phyloP scores from a whole-genome alignment of 2,113 vertebrate species.

The Geococcyx californianus region DNA sequence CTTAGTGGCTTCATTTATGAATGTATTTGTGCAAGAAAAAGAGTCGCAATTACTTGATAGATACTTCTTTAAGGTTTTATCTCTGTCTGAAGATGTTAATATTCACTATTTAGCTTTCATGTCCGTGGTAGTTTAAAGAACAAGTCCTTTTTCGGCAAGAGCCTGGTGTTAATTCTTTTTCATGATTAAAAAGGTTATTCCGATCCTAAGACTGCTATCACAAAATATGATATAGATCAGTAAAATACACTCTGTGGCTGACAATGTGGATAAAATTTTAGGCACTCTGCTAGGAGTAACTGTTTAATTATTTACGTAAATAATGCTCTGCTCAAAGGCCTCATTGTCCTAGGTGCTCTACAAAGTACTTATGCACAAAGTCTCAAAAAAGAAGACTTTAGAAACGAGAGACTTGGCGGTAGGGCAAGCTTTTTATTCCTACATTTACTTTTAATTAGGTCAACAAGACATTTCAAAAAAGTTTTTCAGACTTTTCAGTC shows the following conservation, averaged over 20 bases:
- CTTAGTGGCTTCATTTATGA: not conserved
- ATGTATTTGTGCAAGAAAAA: not conserved
- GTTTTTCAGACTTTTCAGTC: not conserved
- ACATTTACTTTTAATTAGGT: not conserved
- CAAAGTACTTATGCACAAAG: not conserved
- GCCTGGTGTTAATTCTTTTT: slow-evolving; percentile 24
- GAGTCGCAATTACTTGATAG: slow-evolving; percentile 1
- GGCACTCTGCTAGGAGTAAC: not conserved
- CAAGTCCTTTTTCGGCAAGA: not conserved
- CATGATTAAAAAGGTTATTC: slow-evolving; percentile 41
- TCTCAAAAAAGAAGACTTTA: not conserved
- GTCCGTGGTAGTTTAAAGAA: not conserved
- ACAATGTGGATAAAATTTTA: not conserved
- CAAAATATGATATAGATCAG: slow-evolving; percentile 13
- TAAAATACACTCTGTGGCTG: not conserved
- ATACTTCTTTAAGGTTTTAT: slow-evolving; percentile 24
- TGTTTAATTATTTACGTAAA: not conserved
- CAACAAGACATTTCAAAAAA: not conserved
- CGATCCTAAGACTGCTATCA: slow-evolving; percentile 10
- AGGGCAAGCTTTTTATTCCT: not conserved
- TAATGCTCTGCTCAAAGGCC: not conserved
- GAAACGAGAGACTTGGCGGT: not conserved
- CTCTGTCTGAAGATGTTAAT: slow-evolving; percentile 17
- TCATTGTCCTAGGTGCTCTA: not conserved
- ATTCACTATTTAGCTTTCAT: slow-evolving; percentile 13